These are phyloP conservation scores for Myiotriccus ornatus DNA, from an alignment of 2,797 vertebrate species.

Conservation along the genomic window DNA sequence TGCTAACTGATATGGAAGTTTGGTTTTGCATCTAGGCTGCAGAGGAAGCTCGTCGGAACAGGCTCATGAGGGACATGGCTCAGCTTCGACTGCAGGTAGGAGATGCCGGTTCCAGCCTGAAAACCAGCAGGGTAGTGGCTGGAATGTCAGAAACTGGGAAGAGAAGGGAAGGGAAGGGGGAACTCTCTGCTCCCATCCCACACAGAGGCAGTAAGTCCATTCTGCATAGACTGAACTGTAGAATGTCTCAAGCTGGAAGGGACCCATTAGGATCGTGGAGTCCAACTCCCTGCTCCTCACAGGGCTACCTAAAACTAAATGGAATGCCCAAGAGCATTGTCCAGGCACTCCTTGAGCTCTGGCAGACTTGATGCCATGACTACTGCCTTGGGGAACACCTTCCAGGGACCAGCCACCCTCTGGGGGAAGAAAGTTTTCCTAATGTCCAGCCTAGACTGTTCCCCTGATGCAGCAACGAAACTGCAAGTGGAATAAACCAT, in stretches of 20 bases:
- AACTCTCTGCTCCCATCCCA: background rate
- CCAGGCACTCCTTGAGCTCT: background rate
- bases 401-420: background rate
- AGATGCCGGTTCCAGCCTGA: background rate
- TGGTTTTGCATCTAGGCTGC: slow-evolving; percentile 82
- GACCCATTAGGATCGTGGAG: background rate
- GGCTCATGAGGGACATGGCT: slow-evolving; percentile 97
- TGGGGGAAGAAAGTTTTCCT: background rate
- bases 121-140: background rate
- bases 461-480: background rate
- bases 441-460: background rate
- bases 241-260: background rate
- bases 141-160: background rate
- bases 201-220: background rate
- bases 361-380: background rate
- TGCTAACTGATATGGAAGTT: background rate
- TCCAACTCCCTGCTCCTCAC: background rate
- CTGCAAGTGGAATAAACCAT: background rate
- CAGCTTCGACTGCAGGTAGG: slow-evolving; percentile 94
- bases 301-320: background rate
- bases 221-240: background rate
- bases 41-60: slow-evolving; percentile 92
- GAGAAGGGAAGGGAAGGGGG: background rate
- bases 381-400: background rate
- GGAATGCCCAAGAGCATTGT: background rate